Percentiles rank a stretch among this genome's conserved stretches.
phyloP scores from a whole-genome alignment of 2,797 vertebrate genomes.

The Potorous gilbertii region DNA sequence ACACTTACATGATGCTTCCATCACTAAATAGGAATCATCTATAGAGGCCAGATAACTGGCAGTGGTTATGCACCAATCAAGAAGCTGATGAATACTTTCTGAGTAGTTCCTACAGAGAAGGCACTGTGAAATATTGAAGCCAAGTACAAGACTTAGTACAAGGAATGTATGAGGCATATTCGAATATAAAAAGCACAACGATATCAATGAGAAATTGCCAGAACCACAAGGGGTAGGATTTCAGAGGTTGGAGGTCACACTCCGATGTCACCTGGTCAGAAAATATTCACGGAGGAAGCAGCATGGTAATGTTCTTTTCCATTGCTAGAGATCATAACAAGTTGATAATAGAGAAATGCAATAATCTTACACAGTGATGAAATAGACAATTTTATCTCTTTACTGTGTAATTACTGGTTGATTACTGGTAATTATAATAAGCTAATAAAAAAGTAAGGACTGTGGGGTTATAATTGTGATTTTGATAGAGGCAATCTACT shows the following conservation, averaged over 20 bases:
- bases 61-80: background rate
- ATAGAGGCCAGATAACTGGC: background rate
- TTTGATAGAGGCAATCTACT: slow-evolving; percentile 66
- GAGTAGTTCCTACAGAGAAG: background rate
- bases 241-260: background rate
- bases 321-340: slow-evolving; percentile 36
- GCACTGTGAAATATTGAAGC: background rate
- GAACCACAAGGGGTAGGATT: background rate
- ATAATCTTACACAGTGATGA: slow-evolving; percentile 32
- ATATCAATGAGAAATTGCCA: background rate
- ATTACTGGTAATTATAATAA: slow-evolving; percentile 64
- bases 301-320: background rate
- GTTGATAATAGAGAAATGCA: slow-evolving; percentile 28
- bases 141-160: background rate
- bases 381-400: slow-evolving; percentile 53
- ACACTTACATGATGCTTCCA: background rate
- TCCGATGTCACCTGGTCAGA: background rate
- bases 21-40: background rate
- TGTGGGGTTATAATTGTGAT: slow-evolving; percentile 55
- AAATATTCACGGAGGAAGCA: background rate
- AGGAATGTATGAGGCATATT: background rate
- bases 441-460: slow-evolving; percentile 63
- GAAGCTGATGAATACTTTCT: background rate
- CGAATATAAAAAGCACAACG: background rate
- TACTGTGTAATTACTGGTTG: slow-evolving; percentile 71